phyloP scores from a whole-genome alignment of 2,888 invertebrate genomes.

The Euplagia quadripunctaria region DNA sequence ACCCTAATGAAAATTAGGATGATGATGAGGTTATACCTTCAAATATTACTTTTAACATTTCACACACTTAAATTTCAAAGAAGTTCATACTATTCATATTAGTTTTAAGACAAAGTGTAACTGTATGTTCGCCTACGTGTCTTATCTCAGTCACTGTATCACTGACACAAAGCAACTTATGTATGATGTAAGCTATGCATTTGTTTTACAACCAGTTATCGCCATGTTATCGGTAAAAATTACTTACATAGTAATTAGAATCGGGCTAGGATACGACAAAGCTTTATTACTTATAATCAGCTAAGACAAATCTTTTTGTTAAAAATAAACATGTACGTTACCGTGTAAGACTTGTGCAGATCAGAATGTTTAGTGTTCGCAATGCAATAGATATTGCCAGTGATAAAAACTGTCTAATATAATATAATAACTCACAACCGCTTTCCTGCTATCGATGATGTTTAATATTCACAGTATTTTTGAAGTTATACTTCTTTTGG shows the following conservation, averaged over 20 bases:
- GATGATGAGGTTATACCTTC: no score
- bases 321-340: not conserved
- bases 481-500: no score
- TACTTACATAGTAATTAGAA: conserved; percentile 52
- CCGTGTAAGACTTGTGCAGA: no score
- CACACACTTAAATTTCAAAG: conserved; percentile 6
- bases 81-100: conserved; percentile 10
- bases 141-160: conserved; percentile 59
- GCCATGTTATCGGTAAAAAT: conserved; percentile 61
- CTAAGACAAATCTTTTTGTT: not conserved
- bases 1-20: no score
- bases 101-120: conserved; percentile 24
- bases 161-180: conserved; percentile 56
- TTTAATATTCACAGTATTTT: no score
- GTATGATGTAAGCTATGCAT: conserved; percentile 61
- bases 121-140: conserved; percentile 54
- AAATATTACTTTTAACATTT: not conserved
- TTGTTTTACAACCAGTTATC: conserved; percentile 50
- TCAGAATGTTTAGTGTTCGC: no score
- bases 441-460: no score
- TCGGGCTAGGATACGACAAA: conserved; percentile 14
- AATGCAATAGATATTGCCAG: no score
- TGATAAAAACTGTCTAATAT: no score
- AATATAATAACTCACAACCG: no score
- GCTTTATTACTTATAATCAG: not conserved